Base-by-base conservation (phyloP, 1,140 invertebrate genomes). In the Coptotermes formosanus region DNA sequence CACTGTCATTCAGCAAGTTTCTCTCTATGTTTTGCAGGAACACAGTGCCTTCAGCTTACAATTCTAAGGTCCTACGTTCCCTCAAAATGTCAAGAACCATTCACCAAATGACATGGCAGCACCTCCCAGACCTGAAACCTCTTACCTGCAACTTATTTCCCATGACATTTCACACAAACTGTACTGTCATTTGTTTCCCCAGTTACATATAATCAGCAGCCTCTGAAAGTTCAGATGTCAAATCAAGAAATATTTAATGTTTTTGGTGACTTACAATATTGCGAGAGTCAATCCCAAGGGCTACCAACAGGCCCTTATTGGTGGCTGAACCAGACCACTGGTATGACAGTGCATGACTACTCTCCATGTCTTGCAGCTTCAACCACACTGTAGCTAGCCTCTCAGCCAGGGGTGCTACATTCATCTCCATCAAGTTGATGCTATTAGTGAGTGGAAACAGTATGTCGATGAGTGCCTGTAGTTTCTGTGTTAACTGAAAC, bases 201-300 rank as follows among this genome's bases (percentile, higher is more conserved):
- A 44, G 3, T 30, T 14, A 44, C 30, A n/a, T 30, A 82, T 2
- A 82, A 82, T 4, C 16, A 82, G 2, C 30, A 82, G 14, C 7
- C 43, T 82, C n/a, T 82, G 48, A 83, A 23, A 59, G 55, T 59
- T 6, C 8, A 59, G 21, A 23, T 19, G 14, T 19, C 55, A 59
- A 14, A 59, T 38, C 38, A 38, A 38, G 38, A 38, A 38, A 38
- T 38, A 38, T 38, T 38, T 38, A 75, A 9, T 30, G 30, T 11
- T n/a, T n/a, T 3, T 9, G 69, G 87, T 83, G 84, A 94, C 95
- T 95, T 92, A 96, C 96, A 90, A 97, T 96, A 90, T 97, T 96
- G 87, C 95, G 93, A 9, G 95, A 95, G 92, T 96, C 95, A 88
- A 97, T 96, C 88, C 95, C 95, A 55, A 97, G 91, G 30, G 95